Conservation (phyloP, 1,140 invertebrate species). For the Phenacoccus solenopsis region DNA sequence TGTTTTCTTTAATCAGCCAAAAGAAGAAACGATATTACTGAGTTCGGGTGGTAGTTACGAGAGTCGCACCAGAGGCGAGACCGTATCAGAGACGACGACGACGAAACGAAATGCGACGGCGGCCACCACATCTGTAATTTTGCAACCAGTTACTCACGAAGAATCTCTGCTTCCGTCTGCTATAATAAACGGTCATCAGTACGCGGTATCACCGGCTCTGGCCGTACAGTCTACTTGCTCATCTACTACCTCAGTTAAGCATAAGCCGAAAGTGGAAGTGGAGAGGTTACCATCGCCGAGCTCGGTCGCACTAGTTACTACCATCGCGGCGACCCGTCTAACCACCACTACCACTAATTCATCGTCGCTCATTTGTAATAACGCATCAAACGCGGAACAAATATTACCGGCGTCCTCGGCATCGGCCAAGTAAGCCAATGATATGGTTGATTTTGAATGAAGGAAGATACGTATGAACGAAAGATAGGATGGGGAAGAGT, state of each 20-base stretch:
- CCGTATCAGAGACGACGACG: neutral
- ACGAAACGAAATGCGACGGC: neutral
- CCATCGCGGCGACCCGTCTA: conserved; percentile 5
- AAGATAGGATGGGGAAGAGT: too few species aligned
- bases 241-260: conserved; percentile 40
- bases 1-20: neutral
- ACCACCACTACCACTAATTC: conserved; percentile 17
- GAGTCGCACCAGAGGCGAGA: neutral
- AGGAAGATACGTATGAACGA: too few species aligned
- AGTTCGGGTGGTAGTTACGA: neutral
- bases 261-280: conserved; percentile 71
- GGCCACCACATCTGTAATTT: neutral
- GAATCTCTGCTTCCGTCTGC: conserved; percentile 5
- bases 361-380: neutral
- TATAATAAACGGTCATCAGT: conserved; percentile 1
- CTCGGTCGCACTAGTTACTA: conserved; percentile 18
- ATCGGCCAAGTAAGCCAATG: neutral
- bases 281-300: conserved; percentile 42
- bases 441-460: too few species aligned
- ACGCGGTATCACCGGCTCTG: conserved; percentile 21
- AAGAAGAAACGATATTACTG: neutral
- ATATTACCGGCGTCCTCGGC: neutral
- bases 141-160: conserved; percentile 8
- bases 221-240: conserved; percentile 30
- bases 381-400: neutral